phyloP scores from a whole-genome alignment of 2,113 vertebrate species.

The Sinocyclocheilus anophthalmus region DNA sequence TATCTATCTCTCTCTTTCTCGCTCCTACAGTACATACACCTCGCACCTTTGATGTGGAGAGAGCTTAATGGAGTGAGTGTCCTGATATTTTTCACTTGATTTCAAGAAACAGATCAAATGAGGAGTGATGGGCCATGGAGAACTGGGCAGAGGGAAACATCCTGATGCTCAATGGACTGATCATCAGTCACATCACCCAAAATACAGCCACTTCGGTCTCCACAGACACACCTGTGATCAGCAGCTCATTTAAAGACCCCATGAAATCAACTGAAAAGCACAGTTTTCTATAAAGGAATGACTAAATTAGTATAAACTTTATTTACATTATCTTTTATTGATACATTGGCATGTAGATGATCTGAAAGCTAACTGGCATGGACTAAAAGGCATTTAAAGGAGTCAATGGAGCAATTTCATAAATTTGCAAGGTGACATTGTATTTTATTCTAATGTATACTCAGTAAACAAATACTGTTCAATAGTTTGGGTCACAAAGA shows the following conservation, averaged over 20 bases:
- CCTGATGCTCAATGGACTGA: slow-evolving; percentile 15
- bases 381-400: background rate
- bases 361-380: background rate
- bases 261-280: background rate
- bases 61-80: slow-evolving; percentile 37
- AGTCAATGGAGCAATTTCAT: background rate
- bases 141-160: background rate
- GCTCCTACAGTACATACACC: background rate
- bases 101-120: slow-evolving; percentile 38
- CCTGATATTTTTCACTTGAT: slow-evolving; percentile 49
- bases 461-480: background rate
- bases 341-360: background rate
- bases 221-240: background rate
- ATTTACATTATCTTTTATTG: background rate
- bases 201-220: background rate
- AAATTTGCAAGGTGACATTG: background rate
- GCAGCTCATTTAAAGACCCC: background rate
- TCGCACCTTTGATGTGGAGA: background rate
- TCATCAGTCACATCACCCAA: background rate
- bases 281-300: background rate
- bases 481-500: background rate
- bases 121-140: slow-evolving; percentile 40
- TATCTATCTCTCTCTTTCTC: background rate
- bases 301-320: background rate
- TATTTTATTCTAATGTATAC: background rate